phyloP scores from a whole-genome alignment of 2,113 vertebrate genomes.

The Calyptommatus sinebrachiatus region DNA sequence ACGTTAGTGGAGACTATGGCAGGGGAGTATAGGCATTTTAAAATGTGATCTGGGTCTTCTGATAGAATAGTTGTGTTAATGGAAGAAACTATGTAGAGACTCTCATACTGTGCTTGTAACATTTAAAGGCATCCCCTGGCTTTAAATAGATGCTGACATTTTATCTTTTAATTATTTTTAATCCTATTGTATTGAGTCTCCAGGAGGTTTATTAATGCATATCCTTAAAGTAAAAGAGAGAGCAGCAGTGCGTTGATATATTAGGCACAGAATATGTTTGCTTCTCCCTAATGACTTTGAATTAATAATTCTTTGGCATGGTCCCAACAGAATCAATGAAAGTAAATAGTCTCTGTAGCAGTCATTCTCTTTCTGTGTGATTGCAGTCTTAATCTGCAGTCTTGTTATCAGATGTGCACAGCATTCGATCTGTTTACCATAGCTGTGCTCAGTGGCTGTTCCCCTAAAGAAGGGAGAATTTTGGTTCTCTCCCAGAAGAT shows the following conservation, averaged over 20 bases:
- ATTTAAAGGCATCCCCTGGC: background rate
- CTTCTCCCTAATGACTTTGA: background rate
- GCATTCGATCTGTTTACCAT: background rate
- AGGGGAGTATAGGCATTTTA: too few relatives aligned
- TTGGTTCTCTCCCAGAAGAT: conserved; percentile 4
- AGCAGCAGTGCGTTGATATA: background rate
- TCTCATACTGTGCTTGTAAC: background rate
- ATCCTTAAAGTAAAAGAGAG: conserved; percentile 12
- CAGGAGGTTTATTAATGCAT: conserved; percentile 16
- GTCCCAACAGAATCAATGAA: conserved; percentile 28
- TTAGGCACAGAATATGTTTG: background rate
- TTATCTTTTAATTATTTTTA: conserved; percentile 28
- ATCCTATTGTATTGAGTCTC: conserved; percentile 15
- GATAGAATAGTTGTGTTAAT: background rate
- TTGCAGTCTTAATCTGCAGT: conserved; percentile 3
- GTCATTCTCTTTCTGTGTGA: background rate
- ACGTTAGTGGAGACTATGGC: too few relatives aligned
- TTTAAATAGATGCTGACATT: background rate
- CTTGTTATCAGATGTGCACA: background rate
- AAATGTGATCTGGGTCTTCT: background rate
- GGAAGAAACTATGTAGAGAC: background rate
- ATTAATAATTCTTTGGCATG: conserved; percentile 32
- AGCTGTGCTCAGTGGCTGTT: background rate
- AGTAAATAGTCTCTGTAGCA: conserved; percentile 25
- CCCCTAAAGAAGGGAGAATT: background rate